Percentiles rank a stretch among this genome's conserved stretches.
These are phyloP conservation scores for Drosophila novamexicana DNA, from an alignment of 1,140 invertebrate species.

Conservation along the genomic window DNA sequence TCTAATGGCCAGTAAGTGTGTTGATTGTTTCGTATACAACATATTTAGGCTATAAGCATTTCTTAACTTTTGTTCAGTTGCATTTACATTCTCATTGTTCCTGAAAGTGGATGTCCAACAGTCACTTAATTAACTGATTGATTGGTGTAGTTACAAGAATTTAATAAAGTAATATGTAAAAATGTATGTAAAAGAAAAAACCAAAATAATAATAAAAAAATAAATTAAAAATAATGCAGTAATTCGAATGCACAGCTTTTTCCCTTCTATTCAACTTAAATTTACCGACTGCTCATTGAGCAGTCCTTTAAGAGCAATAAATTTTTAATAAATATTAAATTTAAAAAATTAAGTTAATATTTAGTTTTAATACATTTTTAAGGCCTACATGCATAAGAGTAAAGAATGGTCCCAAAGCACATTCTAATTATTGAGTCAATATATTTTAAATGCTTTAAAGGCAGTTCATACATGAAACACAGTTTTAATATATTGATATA, in stretches of 20 bases:
- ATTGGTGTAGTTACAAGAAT: not conserved
- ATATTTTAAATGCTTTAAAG: too few relatives aligned
- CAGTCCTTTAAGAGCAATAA: too few relatives aligned
- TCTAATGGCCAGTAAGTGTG: conserved; percentile 57
- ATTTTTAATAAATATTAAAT: not conserved
- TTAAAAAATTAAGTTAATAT: too few relatives aligned
- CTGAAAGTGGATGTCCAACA: conserved; percentile 56
- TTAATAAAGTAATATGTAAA: not conserved
- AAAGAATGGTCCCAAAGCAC: too few relatives aligned
- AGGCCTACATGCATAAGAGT: too few relatives aligned
- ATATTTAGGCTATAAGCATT: not conserved
- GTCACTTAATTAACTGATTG: conserved; percentile 41
- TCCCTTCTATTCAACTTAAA: conserved; percentile 9
- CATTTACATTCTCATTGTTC: conserved; percentile 63
- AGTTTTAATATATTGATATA: too few relatives aligned
- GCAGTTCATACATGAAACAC: too few relatives aligned
- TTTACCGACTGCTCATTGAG: not conserved
- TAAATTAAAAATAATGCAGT: too few relatives aligned
- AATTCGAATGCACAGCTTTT: too few relatives aligned
- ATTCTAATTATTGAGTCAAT: too few relatives aligned
- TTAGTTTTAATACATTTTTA: too few relatives aligned
- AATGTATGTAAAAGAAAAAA: not conserved
- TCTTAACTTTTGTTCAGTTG: conserved; percentile 28
- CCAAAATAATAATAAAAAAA: not conserved
- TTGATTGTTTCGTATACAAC: too few relatives aligned